These are phyloP conservation scores for Microcebus tavaratra DNA, from an alignment of 2,113 vertebrate genomes.

Conservation along the genomic window DNA sequence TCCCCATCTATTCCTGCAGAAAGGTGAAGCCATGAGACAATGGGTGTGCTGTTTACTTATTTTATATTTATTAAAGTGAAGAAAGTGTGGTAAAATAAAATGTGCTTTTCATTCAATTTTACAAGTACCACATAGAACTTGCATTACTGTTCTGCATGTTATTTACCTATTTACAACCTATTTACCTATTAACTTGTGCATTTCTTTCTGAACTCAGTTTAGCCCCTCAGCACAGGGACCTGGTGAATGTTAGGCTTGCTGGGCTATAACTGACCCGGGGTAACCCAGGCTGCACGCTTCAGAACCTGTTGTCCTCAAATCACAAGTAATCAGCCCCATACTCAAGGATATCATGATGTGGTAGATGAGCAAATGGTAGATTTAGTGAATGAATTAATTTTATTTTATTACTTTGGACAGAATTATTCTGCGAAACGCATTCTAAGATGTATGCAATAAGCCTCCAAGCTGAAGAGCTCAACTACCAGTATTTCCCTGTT, in stretches of 20 bases:
- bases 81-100: background rate
- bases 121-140: background rate
- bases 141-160: too few species aligned
- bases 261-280: too few species aligned
- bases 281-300: fast-evolving
- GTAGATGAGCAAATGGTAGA: fast-evolving
- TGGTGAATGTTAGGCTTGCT: too few species aligned
- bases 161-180: fast-evolving
- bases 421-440: background rate
- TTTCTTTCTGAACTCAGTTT: fast-evolving
- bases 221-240: background rate
- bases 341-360: fast-evolving
- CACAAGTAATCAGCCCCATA: background rate
- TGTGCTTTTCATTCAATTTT: background rate
- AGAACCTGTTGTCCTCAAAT: background rate
- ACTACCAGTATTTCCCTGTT: background rate
- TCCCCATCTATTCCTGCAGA: background rate
- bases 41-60: fast-evolving
- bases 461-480: too few species aligned
- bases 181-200: background rate
- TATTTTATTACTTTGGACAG: background rate
- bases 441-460: too few species aligned
- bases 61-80: background rate
- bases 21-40: background rate
- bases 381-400: background rate